Evolutionary conservation across 1,140 invertebrate species (phyloP).

Genomic region (Sycophaga agraensis): DNA sequence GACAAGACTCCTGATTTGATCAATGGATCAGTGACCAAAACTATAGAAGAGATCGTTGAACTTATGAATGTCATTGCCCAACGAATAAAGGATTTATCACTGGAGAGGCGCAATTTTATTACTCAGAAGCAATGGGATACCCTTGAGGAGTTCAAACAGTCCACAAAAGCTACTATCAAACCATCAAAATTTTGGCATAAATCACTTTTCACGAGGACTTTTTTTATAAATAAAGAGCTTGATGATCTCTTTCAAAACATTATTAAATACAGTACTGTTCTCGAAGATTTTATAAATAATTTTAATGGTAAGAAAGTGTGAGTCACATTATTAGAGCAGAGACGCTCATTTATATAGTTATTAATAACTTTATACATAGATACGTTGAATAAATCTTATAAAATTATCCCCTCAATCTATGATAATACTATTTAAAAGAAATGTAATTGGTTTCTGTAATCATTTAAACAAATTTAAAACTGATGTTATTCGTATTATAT

Average conservation of each 20-base stretch:
- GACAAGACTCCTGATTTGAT: not conserved
- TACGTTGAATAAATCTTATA: no score
- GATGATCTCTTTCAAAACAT: constrained; percentile 44
- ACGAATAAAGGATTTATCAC: constrained; percentile 44
- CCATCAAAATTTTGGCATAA: constrained; percentile 33
- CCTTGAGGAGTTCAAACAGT: constrained; percentile 32
- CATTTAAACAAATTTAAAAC: no score
- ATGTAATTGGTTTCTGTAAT: no score
- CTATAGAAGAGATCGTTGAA: constrained; percentile 36
- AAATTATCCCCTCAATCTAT: no score
- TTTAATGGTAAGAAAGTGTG: constrained; percentile 42
- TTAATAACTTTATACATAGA: no score
- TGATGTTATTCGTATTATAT: no score
- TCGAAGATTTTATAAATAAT: constrained; percentile 28
- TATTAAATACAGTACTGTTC: constrained; percentile 37
- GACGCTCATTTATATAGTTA: no score
- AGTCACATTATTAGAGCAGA: no score
- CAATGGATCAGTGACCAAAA: constrained; percentile 12
- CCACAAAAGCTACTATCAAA: not conserved
- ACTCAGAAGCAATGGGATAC: constrained; percentile 46
- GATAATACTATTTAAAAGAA: no score
- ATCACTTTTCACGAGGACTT: constrained; percentile 42
- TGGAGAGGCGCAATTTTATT: constrained; percentile 41
- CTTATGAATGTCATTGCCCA: constrained; percentile 35
- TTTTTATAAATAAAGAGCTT: constrained; percentile 40